Evolutionary conservation across 2,113 vertebrate genomes (phyloP), one percentile per base, ranked within the genome.

Genomic region (Gavialis gangeticus): DNA sequence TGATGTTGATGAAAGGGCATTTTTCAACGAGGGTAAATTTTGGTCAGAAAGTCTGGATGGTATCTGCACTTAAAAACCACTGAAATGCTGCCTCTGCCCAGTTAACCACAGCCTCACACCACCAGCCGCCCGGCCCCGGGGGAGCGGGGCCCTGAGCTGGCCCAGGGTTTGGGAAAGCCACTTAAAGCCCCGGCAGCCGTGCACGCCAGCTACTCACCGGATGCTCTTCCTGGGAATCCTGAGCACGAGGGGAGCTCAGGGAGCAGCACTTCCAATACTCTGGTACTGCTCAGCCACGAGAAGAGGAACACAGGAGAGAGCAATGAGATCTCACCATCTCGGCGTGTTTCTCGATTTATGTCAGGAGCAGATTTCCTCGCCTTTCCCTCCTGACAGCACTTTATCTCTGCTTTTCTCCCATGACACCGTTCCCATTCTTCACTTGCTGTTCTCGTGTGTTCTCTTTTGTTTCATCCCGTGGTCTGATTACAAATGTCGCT

Each of bases 321-420:
- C 92, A 96, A 95, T 90, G 90, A 92, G 90, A 83, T 85, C 84
- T 95, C 87, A 56, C 93, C 3, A 19, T 86, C 90, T 90, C 79
- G 86, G 95, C 81, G 13, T 96, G 91, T 92, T 94, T 94, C 95
- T 94, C 94, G 88, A 91, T 97, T 95, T 94, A 88, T 95, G 95
- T 95, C 0, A 5, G 66, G 85, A 85, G 81, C 75, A 73, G 80
- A 86, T 95, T 96, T 96, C 90, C 79, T 88, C 76, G 27, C 88
- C 87, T 75, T 71, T 85, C 66, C 94, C 91, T 87, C 85, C 90
- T 85, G 89, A 90, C 88, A 95, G 76, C 60, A 63, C 75, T 94
- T 94, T 91, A 95, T 96, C 90, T 94, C 79, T 66, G 89, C 78
- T 92, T 92, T 94, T 91, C 83, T 88, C 89, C 93, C 77, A 94